These are phyloP conservation scores for Iguana delicatissima DNA, from an alignment of 2,797 vertebrate species.

Conservation along the genomic window DNA sequence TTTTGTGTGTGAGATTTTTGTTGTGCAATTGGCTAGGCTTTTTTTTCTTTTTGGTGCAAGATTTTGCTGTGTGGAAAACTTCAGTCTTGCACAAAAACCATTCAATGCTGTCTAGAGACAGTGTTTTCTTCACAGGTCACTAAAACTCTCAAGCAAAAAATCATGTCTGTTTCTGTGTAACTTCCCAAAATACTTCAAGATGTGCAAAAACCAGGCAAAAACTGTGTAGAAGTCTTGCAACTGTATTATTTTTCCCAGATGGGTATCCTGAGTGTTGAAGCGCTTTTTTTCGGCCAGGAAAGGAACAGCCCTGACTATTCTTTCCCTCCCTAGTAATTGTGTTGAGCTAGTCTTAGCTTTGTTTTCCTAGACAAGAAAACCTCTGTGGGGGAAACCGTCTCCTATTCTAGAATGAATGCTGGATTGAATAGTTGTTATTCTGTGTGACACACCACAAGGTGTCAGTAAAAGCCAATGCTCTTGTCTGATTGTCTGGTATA, in stretches of 20 bases:
- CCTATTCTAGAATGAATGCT: background rate
- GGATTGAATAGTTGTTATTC: background rate
- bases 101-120: too few species aligned
- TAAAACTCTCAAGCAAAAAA: too few species aligned
- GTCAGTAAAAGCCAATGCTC: conserved; percentile 3
- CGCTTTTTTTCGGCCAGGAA: background rate
- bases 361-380: background rate
- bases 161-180: too few species aligned
- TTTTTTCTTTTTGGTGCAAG: too few species aligned
- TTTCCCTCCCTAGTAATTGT: background rate
- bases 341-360: background rate
- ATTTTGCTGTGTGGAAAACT: too few species aligned
- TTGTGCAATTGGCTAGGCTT: too few species aligned
- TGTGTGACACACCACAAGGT: background rate
- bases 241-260: background rate
- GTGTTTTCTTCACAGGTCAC: too few species aligned
- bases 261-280: background rate
- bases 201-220: too few species aligned
- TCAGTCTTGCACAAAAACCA: too few species aligned
- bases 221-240: background rate
- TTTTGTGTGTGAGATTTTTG: too few species aligned
- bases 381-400: background rate
- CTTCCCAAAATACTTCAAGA: too few species aligned
- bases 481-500: too few species aligned
- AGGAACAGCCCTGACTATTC: background rate